Percentiles rank a stretch among this genome's conserved stretches.
Conservation (phyloP, 2,797 vertebrate genomes). For the Amblyraja radiata region DNA sequence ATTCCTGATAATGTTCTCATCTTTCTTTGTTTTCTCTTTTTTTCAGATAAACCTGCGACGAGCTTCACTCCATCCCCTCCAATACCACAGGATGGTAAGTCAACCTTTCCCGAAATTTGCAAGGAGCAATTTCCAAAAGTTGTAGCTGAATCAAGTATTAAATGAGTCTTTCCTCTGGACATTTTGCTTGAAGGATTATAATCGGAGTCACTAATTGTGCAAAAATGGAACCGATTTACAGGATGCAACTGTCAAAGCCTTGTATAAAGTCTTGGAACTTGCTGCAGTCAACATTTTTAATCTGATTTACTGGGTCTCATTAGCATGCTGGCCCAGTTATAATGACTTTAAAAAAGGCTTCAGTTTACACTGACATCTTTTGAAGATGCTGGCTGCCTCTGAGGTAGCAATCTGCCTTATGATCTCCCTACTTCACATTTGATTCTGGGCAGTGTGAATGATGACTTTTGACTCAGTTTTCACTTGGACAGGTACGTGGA, state of each 20-base stretch:
- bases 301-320: neutral
- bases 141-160: neutral
- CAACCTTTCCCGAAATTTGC: neutral
- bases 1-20: neutral
- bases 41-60: conserved; percentile 63
- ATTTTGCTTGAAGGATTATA: neutral
- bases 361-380: neutral
- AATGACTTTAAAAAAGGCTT: neutral
- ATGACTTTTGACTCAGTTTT: neutral
- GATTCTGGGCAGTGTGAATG: neutral
- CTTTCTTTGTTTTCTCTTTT: conserved; percentile 38
- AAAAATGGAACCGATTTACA: neutral
- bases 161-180: neutral
- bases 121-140: neutral
- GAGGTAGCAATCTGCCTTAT: neutral
- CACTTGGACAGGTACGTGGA: neutral
- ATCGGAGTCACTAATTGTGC: neutral
- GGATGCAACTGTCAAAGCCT: neutral
- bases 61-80: conserved; percentile 53
- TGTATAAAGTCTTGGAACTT: neutral
- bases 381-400: neutral
- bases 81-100: conserved; percentile 61
- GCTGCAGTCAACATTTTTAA: neutral
- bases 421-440: neutral
- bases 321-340: neutral